Base-by-base conservation (phyloP, 2,888 invertebrate species). In the Stegophylla sp. region DNA sequence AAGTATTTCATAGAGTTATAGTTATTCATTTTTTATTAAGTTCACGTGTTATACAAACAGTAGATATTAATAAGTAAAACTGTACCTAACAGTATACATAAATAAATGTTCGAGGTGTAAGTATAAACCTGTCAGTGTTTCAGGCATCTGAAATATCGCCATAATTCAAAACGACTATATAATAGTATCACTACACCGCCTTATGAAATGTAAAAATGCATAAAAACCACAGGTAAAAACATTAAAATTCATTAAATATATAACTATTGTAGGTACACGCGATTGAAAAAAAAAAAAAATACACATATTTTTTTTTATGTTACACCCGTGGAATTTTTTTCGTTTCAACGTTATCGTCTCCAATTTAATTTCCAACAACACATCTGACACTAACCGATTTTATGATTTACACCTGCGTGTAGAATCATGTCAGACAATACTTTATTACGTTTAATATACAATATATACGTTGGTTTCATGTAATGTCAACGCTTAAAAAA, bases 261-360 rank as follows among this genome's bases (percentile, higher is more conserved):
- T n/a, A 43, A 64, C 69, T 10, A 28, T 20, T 34, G 51, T 13
- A 34, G 34, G 26, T 2, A 43, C 3, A 56, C 9, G 26, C 43
- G 59, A 73, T 45, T 56, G 13, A 45, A 73, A 61, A 69, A 72
- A 73, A 17, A 53, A n/a, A 48, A 73, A 61, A 48, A 13, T 28
- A 45, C 23, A 9, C n/a, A 17, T 43, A 23, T 72, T 56, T n/a
- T n/a, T n/a, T n/a, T n/a, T n/a, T 51, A 69, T n/a, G 4, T 1
- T 56, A 43, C 23, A 23, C 41, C 72, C 43, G 51, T 1, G 3
- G 34, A 28, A 45, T 28, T 69, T 34, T 69, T 69, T 20, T 17
- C 17, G 26, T 53, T 51, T 28, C 28, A 48, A 34, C 28, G n/a
- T 1, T 66, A 66, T 48, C 5, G n/a, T 9, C 15, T 48, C 56